Base-by-base conservation (phyloP, 2,113 vertebrate species). In the Pedetes capensis region DNA sequence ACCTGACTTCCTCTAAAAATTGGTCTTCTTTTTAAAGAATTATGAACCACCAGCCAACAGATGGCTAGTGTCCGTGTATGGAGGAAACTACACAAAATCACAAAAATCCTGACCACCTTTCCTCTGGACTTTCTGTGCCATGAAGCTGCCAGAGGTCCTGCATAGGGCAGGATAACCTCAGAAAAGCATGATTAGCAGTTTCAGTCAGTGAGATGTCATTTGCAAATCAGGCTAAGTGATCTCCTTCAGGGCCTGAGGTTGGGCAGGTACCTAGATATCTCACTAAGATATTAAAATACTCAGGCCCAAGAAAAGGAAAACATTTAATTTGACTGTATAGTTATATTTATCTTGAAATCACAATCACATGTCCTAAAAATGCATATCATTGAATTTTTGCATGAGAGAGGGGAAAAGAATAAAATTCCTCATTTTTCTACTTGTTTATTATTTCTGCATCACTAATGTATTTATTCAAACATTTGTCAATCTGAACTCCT, bases 391-490 rank as follows among this genome's bases (percentile, higher is more conserved):
- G 82, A 6, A 87, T 66, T 68, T 78, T 69, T 89, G 3, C 20
- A 37, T 71, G 12, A 22, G 80, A 76, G 25, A 74, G 12, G 32
- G 7, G 7, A 1, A 84, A 51, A 57, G 57, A 51, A 75, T n/a
- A 32, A 96, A 75, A 6, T 18, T 69, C 25, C 4, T 7, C 29
- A 68, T 4, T n/a, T 81, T 42, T 89, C 29, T 18, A 69, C 32
- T 5, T 11, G 37, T 55, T 13, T 91, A 78, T 86, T 81, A 49
- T 49, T 84, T 80, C 81, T 89, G 34, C 17, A 47, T 91, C 61
- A 91, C 14, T 32, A 72, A 79, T 42, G 23, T 20, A 71, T 93
- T 89, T 93, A 80, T 94, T 93, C 57, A 61, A 64, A 55, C 12
- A 57, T 6, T 74, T 66, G 51, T 92, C 74, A 64, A 25, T 53